phyloP scores from a whole-genome alignment of 2,888 invertebrate species.

The Cabera pusaria region DNA sequence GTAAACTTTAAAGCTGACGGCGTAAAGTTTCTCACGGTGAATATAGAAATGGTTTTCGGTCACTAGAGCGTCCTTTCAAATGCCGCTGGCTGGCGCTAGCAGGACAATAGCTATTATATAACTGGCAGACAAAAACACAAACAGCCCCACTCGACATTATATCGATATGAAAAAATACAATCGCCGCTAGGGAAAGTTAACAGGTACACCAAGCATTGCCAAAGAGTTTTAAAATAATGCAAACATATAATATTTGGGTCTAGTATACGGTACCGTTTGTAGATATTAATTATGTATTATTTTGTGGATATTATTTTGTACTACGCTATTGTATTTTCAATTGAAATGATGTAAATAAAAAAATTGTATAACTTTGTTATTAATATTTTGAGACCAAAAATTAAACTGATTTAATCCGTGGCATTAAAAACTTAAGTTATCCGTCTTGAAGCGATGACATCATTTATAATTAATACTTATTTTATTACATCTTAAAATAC shows the following conservation, averaged over 20 bases:
- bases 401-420: too few relatives aligned
- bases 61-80: constrained; percentile 56
- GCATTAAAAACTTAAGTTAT: too few relatives aligned
- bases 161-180: constrained; percentile 54
- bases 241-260: constrained; percentile 53
- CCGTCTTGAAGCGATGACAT: constrained; percentile 27
- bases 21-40: constrained; percentile 7
- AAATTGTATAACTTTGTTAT: too few relatives aligned
- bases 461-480: constrained; percentile 31
- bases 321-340: constrained; percentile 28
- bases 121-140: constrained; percentile 60
- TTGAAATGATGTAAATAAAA: constrained; percentile 25
- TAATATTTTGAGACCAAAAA: too few relatives aligned
- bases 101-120: constrained; percentile 65
- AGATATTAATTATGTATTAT: too few relatives aligned
- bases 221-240: constrained; percentile 53
- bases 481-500: constrained; percentile 27
- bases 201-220: constrained; percentile 55
- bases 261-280: constrained; percentile 58
- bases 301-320: constrained; percentile 38
- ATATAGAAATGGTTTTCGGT: constrained; percentile 27
- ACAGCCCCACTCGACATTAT: constrained; percentile 56
- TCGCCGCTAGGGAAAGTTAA: constrained; percentile 65
- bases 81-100: constrained; percentile 68
- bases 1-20: constrained; percentile 22